Base-by-base conservation (phyloP, 2,888 invertebrate genomes). In the Steinernema hermaphroditum region DNA sequence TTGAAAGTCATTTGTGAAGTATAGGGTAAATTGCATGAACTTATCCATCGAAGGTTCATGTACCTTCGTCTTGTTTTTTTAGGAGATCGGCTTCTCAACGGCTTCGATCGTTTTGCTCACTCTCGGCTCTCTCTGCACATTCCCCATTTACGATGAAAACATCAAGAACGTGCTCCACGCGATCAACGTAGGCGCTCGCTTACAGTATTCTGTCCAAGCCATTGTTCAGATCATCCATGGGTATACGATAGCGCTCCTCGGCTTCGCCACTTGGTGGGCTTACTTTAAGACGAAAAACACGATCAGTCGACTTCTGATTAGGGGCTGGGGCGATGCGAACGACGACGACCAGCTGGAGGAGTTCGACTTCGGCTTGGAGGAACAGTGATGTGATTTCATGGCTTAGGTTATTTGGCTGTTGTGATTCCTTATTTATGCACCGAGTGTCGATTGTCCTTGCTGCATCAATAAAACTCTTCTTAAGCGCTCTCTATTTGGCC, bases 261-360 rank as follows among this genome's bases (percentile, higher is more conserved):
- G 73, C 14, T 76, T 76, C 68, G 62, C 76, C 0, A 22, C 72
- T 16, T 34, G 49, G n/a, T 76, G 68, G 72, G 50, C 72, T 12
- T 27, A 68, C 22, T 49, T 49, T 49, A 69, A 43, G 19, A 72
- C 76, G 19, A 69, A 68, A 37, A 75, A 76, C 57, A 72, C 71
- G 24, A 75, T 75, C 54, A 76, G 76, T 70, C 62, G 71, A 24
- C 49, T 76, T 29, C 72, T 76, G 69, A 76, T 76, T 32, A 24
- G 44, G 16, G 70, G 70, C 44, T 76, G 74, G 75, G 75, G 75
- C 4, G 68, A 37, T 16, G 71, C 68, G n/a, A 43, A 71, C 41
- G 50, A 54, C 22, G 69, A 74, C 19, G 68, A 54, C 27, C 75
- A 75, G 49, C 41, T 75, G 34, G 62, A 71, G 22, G 49, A 71